Conservation (phyloP, 1,140 invertebrate species). For the Muscidifurax raptorellus region DNA sequence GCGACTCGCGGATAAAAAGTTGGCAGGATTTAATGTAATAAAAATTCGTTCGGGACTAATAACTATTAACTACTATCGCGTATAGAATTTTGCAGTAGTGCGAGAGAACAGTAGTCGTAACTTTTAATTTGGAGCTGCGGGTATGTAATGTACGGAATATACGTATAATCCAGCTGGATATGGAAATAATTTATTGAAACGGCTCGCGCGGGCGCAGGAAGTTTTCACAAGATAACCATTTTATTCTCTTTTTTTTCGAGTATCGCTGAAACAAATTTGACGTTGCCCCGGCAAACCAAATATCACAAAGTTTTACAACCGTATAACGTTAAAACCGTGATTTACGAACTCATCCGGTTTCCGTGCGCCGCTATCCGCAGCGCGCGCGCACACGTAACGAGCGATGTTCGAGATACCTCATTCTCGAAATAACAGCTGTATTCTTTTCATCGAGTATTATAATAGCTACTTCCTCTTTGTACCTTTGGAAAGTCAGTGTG, state of each 20-base stretch:
- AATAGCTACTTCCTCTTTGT: not conserved
- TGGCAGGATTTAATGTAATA: not conserved
- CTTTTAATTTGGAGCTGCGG: not conserved
- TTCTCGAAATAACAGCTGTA: not conserved
- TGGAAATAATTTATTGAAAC: constrained; percentile 35
- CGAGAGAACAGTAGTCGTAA: not conserved
- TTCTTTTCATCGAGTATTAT: not conserved
- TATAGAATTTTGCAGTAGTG: not conserved
- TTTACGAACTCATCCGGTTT: constrained; percentile 43
- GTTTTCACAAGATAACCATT: constrained; percentile 39
- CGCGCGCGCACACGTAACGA: not conserved
- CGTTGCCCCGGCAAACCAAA: constrained; percentile 12
- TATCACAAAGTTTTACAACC: constrained; percentile 42
- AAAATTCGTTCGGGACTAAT: constrained; percentile 1
- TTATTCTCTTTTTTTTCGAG: constrained; percentile 21
- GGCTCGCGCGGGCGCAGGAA: not conserved
- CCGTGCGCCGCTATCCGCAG: not conserved
- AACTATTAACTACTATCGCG: not conserved
- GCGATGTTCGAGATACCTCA: constrained; percentile 3
- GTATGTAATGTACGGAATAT: not conserved
- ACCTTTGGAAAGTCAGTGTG: too few relatives aligned
- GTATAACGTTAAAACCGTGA: constrained; percentile 32
- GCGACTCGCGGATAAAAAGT: not conserved
- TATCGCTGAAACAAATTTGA: constrained; percentile 12
- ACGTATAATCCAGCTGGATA: not conserved